Percentiles rank a stretch among this genome's conserved stretches.
Conservation (phyloP, 2,113 vertebrate genomes). For the Tringa solitaria region DNA sequence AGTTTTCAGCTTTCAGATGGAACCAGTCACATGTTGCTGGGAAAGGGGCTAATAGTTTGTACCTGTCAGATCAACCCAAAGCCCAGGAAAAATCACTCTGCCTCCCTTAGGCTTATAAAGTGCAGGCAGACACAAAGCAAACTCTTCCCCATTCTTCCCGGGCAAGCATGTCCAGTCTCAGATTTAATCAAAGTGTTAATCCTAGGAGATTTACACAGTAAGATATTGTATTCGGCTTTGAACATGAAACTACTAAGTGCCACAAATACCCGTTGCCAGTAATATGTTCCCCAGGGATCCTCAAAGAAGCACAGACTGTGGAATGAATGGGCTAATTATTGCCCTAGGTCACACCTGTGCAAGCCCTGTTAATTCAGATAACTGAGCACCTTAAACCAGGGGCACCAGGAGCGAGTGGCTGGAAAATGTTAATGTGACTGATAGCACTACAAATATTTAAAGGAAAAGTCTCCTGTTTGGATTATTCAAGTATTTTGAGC, state of each 20-base stretch:
- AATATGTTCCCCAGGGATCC: conserved; percentile 47
- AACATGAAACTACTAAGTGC: conserved; percentile 53
- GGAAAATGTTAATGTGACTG: conserved; percentile 21
- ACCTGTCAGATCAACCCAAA: background rate
- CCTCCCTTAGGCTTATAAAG: background rate
- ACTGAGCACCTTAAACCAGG: conserved; percentile 17
- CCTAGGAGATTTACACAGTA: conserved; percentile 64
- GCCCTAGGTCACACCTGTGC: conserved; percentile 26
- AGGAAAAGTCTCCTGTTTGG: background rate
- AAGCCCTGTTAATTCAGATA: conserved; percentile 30
- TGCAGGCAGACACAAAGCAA: conserved; percentile 12
- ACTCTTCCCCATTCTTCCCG: conserved; percentile 16
- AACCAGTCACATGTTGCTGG: background rate
- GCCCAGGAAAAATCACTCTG: background rate
- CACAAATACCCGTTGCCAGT: conserved; percentile 32
- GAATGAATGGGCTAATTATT: conserved; percentile 58
- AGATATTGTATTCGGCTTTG: conserved; percentile 64
- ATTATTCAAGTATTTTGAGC: background rate
- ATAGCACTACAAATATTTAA: conserved; percentile 33
- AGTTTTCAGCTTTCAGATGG: background rate
- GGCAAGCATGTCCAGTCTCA: conserved; percentile 23
- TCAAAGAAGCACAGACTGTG: conserved; percentile 13
- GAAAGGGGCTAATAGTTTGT: background rate
- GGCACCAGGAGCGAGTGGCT: background rate
- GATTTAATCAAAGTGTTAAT: conserved; percentile 68